These are phyloP conservation scores for Enteromius argenteus DNA, from an alignment of 2,797 vertebrate genomes.

Conservation along the genomic window DNA sequence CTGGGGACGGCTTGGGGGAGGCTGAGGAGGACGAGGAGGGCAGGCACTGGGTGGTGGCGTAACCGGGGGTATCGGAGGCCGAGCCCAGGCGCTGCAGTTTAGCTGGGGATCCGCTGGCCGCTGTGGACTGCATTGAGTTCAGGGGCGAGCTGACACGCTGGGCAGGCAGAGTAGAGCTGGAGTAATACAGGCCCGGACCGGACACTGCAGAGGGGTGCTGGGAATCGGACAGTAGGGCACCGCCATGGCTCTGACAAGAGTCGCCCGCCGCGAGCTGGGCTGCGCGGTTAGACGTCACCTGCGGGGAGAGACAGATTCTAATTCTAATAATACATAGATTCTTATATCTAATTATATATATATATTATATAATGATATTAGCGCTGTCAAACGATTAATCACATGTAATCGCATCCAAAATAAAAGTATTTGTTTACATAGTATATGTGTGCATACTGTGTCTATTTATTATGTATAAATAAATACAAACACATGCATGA, in stretches of 20 bases:
- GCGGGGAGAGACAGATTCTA: slow-evolving; percentile 49
- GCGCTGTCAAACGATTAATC: too few relatives aligned
- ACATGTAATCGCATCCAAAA: too few relatives aligned
- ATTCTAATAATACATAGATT: too few relatives aligned
- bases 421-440: too few relatives aligned
- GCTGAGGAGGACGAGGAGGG: slow-evolving; percentile 78
- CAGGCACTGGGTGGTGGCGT: slow-evolving; percentile 87
- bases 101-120: slow-evolving; percentile 82
- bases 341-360: background rate
- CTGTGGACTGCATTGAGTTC: slow-evolving; percentile 80
- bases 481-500: too few relatives aligned
- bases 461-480: too few relatives aligned
- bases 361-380: too few relatives aligned
- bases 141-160: slow-evolving; percentile 92
- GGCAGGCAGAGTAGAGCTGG: slow-evolving; percentile 93
- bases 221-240: slow-evolving; percentile 81
- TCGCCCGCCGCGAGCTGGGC: slow-evolving; percentile 83
- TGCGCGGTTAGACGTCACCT: slow-evolving; percentile 89
- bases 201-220: slow-evolving; percentile 68
- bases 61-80: slow-evolving; percentile 83
- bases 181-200: slow-evolving; percentile 87
- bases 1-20: slow-evolving; percentile 92
- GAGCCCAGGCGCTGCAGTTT: slow-evolving; percentile 94
- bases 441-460: too few relatives aligned
- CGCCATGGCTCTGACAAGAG: slow-evolving; percentile 80